A percentile compares a stretch with the other conserved stretches of the same genome.
phyloP scores from a whole-genome alignment of 2,797 vertebrate species.

The Champsocephalus gunnari region DNA sequence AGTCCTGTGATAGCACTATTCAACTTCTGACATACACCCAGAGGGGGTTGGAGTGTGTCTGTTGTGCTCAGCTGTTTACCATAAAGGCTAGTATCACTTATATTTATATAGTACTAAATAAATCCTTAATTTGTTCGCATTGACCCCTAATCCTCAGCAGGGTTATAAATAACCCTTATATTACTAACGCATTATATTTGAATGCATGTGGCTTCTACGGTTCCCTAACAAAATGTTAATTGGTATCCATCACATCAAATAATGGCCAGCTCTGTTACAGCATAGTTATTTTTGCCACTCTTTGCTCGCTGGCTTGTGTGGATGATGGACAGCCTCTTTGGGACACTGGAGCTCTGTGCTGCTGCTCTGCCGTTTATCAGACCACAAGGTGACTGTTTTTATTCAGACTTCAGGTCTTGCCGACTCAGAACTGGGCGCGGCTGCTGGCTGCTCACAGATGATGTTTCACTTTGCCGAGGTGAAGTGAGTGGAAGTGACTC shows the following conservation, averaged over 20 bases:
- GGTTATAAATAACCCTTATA: background rate
- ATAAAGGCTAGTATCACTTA: background rate
- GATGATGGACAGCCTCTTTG: conserved; percentile 8
- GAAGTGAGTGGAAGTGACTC: conserved; percentile 72
- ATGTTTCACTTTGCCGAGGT: conserved; percentile 61
- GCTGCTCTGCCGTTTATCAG: conserved; percentile 18
- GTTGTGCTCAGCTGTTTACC: background rate
- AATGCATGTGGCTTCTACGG: background rate
- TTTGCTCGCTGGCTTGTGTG: background rate
- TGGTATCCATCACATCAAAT: background rate
- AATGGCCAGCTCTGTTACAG: background rate
- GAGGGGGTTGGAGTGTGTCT: conserved; percentile 1
- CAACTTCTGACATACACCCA: background rate
- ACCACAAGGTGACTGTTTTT: conserved; percentile 38
- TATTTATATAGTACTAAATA: background rate
- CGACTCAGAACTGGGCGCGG: conserved; percentile 57
- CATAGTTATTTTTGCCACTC: background rate
- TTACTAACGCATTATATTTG: background rate
- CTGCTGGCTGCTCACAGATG: conserved; percentile 61
- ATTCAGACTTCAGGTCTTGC: conserved; percentile 31
- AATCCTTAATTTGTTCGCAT: background rate
- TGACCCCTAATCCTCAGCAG: background rate
- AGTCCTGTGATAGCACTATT: background rate
- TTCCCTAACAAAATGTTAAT: background rate
- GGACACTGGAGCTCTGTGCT: conserved; percentile 19